phyloP scores from a whole-genome alignment of 1,140 invertebrate genomes.

The Nilaparvata lugens region DNA sequence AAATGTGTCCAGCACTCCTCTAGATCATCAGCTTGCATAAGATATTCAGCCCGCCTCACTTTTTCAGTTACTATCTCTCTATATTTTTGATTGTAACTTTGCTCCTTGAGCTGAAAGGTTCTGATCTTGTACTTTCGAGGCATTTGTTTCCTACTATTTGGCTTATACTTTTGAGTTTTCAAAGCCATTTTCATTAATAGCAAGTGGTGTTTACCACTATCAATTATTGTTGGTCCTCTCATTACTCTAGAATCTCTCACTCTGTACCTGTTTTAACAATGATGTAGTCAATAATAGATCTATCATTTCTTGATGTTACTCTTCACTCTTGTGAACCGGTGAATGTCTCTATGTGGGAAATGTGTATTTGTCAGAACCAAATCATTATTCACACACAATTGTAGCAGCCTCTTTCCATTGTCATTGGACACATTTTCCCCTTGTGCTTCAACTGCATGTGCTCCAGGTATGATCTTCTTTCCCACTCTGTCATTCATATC shows the following conservation, averaged over 20 bases:
- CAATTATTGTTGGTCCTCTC: not conserved
- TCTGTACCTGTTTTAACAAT: not conserved
- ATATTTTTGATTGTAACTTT: not conserved
- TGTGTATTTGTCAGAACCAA: conserved; percentile 1
- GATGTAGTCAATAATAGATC: not conserved
- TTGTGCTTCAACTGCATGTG: conserved; percentile 7
- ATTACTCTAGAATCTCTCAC: not conserved
- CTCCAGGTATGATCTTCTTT: not conserved
- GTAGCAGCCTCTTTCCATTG: conserved; percentile 4
- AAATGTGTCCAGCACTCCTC: not conserved
- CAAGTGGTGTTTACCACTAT: not conserved
- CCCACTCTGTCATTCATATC: conserved; percentile 8
- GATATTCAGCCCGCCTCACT: not conserved
- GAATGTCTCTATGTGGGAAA: conserved; percentile 5
- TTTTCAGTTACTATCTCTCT: not conserved
- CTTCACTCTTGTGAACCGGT: not conserved
- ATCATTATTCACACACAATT: not conserved
- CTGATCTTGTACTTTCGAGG: not conserved
- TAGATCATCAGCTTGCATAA: not conserved
- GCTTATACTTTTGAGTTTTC: not conserved
- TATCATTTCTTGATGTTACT: not conserved
- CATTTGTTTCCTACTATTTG: not conserved
- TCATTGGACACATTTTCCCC: not conserved
- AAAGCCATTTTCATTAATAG: not conserved
- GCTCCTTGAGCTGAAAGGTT: not conserved